Conservation (phyloP, 2,888 invertebrate species). For the Andrena chrysosceles region DNA sequence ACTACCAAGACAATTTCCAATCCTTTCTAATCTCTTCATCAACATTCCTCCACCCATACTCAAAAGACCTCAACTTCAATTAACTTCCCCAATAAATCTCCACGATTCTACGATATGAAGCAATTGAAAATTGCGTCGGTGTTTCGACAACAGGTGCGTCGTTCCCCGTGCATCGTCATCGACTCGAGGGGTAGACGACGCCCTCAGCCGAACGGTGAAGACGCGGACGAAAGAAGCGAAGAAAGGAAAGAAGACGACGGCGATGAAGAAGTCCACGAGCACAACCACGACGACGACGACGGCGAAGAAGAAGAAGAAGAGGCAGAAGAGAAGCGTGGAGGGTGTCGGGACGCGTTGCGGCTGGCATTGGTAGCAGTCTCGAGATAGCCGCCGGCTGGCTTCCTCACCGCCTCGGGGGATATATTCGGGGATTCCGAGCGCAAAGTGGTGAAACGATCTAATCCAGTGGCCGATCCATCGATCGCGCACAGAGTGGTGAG, state of each 20-base stretch:
- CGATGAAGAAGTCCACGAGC: conserved; percentile 39
- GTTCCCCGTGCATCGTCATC: conserved; percentile 9
- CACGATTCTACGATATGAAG: too few species aligned
- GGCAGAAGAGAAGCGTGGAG: conserved; percentile 70
- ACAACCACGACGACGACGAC: conserved; percentile 20
- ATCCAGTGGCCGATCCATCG: conserved; percentile 62
- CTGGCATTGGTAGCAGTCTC: conserved; percentile 84
- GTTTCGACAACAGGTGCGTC: conserved; percentile 48
- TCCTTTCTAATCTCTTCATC: too few species aligned
- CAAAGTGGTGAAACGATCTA: conserved; percentile 77
- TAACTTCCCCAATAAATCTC: too few species aligned
- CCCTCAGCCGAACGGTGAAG: not conserved
- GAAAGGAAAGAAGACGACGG: conserved; percentile 45
- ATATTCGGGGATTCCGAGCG: conserved; percentile 82
- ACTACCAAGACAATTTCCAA: too few species aligned
- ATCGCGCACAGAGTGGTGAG: conserved; percentile 44
- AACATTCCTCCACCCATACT: too few species aligned
- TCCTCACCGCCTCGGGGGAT: conserved; percentile 81
- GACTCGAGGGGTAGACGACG: not conserved
- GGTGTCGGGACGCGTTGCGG: conserved; percentile 81
- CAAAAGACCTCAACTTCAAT: too few species aligned
- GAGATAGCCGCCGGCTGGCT: conserved; percentile 85
- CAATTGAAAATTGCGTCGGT: not conserved
- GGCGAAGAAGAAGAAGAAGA: conserved; percentile 58
- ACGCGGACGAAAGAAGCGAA: conserved; percentile 33